phyloP scores from a whole-genome alignment of 2,797 vertebrate genomes.

The Trematomus bernacchii region DNA sequence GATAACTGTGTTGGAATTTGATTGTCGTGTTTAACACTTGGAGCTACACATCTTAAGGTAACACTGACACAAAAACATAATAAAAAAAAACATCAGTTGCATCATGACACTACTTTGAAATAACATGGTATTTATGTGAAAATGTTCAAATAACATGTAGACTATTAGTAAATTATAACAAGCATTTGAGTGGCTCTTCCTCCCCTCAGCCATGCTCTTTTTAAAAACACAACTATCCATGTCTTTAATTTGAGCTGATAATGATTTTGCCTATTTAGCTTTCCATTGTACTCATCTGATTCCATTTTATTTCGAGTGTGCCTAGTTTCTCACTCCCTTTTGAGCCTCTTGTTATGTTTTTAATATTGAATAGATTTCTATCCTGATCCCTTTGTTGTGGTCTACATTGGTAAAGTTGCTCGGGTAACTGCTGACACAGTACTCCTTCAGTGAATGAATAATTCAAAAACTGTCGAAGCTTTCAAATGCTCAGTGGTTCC shows the following conservation, averaged over 20 bases:
- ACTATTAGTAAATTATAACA: too few relatives aligned
- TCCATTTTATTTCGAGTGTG: not conserved
- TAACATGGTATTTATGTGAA: too few relatives aligned
- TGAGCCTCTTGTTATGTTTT: constrained; percentile 27
- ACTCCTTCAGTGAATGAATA: constrained; percentile 88
- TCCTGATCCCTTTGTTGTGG: constrained; percentile 42
- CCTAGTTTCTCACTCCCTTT: not conserved
- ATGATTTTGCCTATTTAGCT: not conserved
- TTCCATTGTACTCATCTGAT: not conserved
- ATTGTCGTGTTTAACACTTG: not conserved
- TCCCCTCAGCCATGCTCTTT: not conserved
- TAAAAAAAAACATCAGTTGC: too few relatives aligned
- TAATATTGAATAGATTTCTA: constrained; percentile 31
- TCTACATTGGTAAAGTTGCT: constrained; percentile 70
- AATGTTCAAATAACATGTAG: not conserved
- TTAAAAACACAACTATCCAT: not conserved
- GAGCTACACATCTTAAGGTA: not conserved
- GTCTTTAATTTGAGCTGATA: not conserved
- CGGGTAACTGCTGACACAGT: constrained; percentile 86
- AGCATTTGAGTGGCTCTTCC: not conserved
- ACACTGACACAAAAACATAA: not conserved
- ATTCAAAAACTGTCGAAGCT: constrained; percentile 85
- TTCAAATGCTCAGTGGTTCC: constrained; percentile 72
- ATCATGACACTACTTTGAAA: too few relatives aligned
- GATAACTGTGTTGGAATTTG: not conserved